A percentile compares a stretch with the other conserved stretches of the same genome.
Evolutionary conservation across 2,113 vertebrate species (phyloP).

Genomic region (Archilochus colubris): DNA sequence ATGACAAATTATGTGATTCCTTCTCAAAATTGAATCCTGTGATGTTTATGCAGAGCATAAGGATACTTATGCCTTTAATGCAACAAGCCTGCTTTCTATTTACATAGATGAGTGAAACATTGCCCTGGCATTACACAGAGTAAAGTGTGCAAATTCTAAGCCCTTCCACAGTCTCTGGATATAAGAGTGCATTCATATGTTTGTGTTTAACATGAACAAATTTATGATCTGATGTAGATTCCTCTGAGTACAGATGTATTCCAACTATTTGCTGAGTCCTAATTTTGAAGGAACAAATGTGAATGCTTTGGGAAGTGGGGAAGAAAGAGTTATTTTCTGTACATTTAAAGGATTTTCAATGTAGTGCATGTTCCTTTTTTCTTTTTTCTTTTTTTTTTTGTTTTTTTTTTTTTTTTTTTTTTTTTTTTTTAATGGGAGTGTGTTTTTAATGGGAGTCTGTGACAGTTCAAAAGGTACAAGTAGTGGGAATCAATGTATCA

Average conservation of each 20-base stretch:
- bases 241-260: constrained; percentile 68
- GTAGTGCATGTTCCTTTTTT: neutral
- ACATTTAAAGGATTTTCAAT: neutral
- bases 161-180: constrained; percentile 50
- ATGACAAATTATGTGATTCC: constrained; percentile 57
- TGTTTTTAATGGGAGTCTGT: neutral
- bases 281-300: constrained; percentile 57
- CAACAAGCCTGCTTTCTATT: constrained; percentile 67
- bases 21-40: constrained; percentile 52
- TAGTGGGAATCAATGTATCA: neutral
- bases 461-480: neutral
- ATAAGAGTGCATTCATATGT: constrained; percentile 66
- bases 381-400: neutral
- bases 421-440: neutral
- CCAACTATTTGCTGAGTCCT: constrained; percentile 70
- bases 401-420: neutral
- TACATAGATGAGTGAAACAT: constrained; percentile 63
- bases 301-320: neutral
- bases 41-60: constrained; percentile 55
- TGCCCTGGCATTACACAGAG: constrained; percentile 56
- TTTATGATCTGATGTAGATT: constrained; percentile 74
- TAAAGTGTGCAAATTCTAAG: constrained; percentile 67
- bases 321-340: neutral
- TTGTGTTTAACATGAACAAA: constrained; percentile 72
- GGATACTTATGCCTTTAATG: constrained; percentile 52